Base-by-base conservation (phyloP, 53 echinoderm and acorn worm species). In the Temnopleurus reevesii region DNA sequence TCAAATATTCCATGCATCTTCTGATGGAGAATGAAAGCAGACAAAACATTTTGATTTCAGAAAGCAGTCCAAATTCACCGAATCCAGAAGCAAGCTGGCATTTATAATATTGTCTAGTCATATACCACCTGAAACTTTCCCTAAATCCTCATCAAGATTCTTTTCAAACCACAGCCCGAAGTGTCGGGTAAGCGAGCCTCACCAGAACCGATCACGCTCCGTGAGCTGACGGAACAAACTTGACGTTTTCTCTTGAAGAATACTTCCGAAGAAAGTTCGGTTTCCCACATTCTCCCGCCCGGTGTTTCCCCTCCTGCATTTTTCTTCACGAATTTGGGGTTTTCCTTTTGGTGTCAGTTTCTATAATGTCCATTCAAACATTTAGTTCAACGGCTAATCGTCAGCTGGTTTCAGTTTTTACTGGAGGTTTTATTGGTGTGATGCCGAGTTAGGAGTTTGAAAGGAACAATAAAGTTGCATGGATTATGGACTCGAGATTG, bases 301-400 rank as follows among this genome's bases (percentile, higher is more conserved):
- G 77, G 77, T 77, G n/a, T 77, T 77, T 77, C 77, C 77, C 77
- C 77, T 45, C 36, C 13, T 45, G 5, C 12, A 6, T 4, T 25
- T 77, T 77, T 26, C 45, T 6, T 23, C 25, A 23, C 46, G 19
- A 45, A 44, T 25, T 45, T 51, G 9, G 27, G 45, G 3, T 46
- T 23, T 77, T 45, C 77, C 45, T 77, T 77, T 77, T 34, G 45
- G 46, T 46, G 77, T 77, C 77, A 18, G 23, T 77, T 77, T 77
- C 77, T n/a, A 77, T 9, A 44, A 10, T 15, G 34, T 34, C 64
- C 64, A 64, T 64, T 64, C 64, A 64, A 64, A 64, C 35, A 13
- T 13, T 30, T 3, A 18, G 2, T 63, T 63, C 34, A 13, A 63
- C 34, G 31, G 34, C 35, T 64, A 12, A 34, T 64, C 18, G 34